phyloP scores from a whole-genome alignment of 2,888 invertebrate genomes.

The Eupithecia pulchellata region DNA sequence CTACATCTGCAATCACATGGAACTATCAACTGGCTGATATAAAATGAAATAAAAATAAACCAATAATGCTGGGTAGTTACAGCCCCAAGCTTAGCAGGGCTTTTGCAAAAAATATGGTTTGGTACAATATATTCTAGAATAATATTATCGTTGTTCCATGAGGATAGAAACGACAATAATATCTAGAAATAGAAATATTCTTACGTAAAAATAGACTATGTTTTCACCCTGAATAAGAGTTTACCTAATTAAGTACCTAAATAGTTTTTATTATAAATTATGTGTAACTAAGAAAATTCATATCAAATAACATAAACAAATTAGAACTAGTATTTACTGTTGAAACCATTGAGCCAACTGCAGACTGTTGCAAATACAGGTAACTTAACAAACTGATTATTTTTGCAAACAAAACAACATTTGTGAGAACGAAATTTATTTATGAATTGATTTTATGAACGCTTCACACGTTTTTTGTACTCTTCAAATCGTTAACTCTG shows the following conservation, averaged over 20 bases:
- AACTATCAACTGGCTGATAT: conserved; percentile 2
- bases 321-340: no score
- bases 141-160: background rate
- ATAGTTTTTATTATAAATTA: background rate
- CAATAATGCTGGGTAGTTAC: background rate
- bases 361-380: no score
- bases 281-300: no score
- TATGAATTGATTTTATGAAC: conserved; percentile 19
- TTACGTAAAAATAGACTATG: no score
- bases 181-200: no score
- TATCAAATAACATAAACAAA: no score
- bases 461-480: conserved; percentile 41
- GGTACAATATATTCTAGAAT: background rate
- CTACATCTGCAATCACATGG: conserved; percentile 72
- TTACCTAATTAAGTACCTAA: background rate
- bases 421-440: conserved; percentile 14
- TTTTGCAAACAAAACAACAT: background rate
- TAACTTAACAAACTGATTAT: no score
- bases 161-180: no score
- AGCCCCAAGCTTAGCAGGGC: background rate
- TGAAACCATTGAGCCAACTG: no score
- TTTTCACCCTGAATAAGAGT: no score
- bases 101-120: background rate
- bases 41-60: background rate
- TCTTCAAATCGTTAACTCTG: conserved; percentile 24